Evolutionary conservation across 2,113 vertebrate genomes (phyloP).

Genomic region (Gymnarchus niloticus): DNA sequence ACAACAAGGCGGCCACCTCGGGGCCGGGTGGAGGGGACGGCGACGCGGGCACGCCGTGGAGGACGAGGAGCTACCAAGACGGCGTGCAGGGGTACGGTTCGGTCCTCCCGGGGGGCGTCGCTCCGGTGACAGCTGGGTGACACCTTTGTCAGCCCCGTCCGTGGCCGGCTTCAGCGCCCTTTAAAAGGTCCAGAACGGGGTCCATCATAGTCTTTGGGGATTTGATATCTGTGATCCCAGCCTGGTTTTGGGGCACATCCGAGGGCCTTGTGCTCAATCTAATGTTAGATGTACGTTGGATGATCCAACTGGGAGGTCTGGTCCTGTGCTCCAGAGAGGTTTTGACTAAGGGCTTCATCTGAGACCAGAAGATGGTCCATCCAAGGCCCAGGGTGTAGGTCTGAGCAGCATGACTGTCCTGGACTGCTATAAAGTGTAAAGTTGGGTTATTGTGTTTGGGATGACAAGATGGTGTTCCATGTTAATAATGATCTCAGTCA

Average conservation of each 20-base stretch:
- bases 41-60: conserved; percentile 66
- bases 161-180: too few species aligned
- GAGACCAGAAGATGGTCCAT: too few species aligned
- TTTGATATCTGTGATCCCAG: background rate
- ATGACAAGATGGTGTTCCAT: background rate
- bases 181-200: too few species aligned
- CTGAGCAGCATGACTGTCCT: background rate
- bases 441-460: background rate
- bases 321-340: background rate
- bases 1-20: conserved; percentile 71
- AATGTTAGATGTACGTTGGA: background rate
- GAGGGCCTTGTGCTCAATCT: background rate
- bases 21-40: conserved; percentile 49
- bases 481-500: background rate
- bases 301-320: background rate
- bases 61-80: conserved; percentile 63
- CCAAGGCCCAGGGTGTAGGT: background rate
- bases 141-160: too few species aligned
- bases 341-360: background rate
- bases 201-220: background rate
- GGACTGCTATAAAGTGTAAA: background rate
- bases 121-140: too few species aligned
- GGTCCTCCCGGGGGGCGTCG: too few species aligned
- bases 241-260: background rate
- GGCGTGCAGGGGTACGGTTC: conserved; percentile 66